Percentiles rank a stretch among this genome's conserved stretches.
Evolutionary conservation across 2,797 vertebrate species (phyloP).

Genomic region (Microctenopoma steveboyesi): DNA sequence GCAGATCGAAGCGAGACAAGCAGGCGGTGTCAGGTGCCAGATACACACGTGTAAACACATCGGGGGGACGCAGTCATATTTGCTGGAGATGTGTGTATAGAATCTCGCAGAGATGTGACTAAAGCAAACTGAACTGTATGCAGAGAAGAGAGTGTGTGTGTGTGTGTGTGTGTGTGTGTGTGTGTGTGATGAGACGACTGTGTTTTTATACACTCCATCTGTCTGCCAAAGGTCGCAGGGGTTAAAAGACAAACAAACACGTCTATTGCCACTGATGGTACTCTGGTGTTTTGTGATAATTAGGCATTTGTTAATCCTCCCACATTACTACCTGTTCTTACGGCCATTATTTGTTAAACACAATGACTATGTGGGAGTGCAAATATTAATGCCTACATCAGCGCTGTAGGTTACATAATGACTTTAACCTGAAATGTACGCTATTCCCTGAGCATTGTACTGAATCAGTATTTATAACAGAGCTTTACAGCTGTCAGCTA

Average conservation of each 20-base stretch:
- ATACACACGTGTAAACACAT: conserved; percentile 43
- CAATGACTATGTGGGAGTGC: conserved; percentile 54
- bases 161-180: background rate
- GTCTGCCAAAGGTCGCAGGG: conserved; percentile 42
- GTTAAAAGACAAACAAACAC: conserved; percentile 67
- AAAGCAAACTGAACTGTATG: conserved; percentile 5
- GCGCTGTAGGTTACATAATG: conserved; percentile 54
- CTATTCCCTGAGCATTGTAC: conserved; percentile 16
- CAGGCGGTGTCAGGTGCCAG: conserved; percentile 41
- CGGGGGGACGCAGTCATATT: background rate
- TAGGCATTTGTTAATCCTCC: conserved; percentile 45
- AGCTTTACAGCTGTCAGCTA: conserved; percentile 54
- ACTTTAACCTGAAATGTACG: conserved; percentile 35
- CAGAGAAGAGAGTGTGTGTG: conserved; percentile 10
- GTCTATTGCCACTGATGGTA: conserved; percentile 50
- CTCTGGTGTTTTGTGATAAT: conserved; percentile 42
- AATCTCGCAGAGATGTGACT: conserved; percentile 16
- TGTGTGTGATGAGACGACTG: conserved; percentile 6
- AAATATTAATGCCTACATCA: conserved; percentile 42
- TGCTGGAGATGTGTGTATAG: background rate
- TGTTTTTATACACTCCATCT: conserved; percentile 51
- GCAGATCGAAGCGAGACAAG: conserved; percentile 29
- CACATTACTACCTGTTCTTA: conserved; percentile 34
- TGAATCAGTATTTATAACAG: conserved; percentile 28
- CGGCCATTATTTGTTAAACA: conserved; percentile 42